Evolutionary conservation across 1,140 invertebrate genomes (phyloP), one percentile per base, ranked within the genome.

Genomic region (Triops cancriformis): DNA sequence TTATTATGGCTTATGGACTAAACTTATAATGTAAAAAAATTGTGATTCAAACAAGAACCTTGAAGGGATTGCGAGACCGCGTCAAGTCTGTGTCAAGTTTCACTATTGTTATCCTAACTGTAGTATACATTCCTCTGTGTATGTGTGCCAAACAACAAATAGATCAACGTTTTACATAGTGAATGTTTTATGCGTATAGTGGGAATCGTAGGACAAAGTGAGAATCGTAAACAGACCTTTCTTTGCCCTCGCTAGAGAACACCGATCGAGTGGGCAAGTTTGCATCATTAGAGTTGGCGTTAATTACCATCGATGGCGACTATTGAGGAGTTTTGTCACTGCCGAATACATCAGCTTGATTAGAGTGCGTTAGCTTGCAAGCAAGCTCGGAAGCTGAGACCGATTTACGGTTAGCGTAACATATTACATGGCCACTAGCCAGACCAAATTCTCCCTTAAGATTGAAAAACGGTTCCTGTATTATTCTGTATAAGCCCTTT

Each of bases 71-170:
- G 10, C 6, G 6, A n/a, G 51, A 64, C 14, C 51, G 18, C 9
- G 14, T 64, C 14, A 18, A 18, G 51, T 18, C 14, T 64, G 18
- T 64, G 51, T 14, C 10, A 64, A 18, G 23, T 64, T 64, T 18
- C 51, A 23, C 51, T 64, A 64, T 64, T 64, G 51, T 64, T 64
- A 64, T 64, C 51, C 18, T 64, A 64, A 9, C 4, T 64, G 51
- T 64, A n/a, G n/a, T n/a, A 37, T 37, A 64, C 51, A 64, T 64
- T 23, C 51, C 51, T 23, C 51, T 18, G 18, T 23, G 23, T 64
- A 64, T 64, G 51, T 64, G 51, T 64, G 51, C 51, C 51, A 64
- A 64, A 64, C 51, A 9, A 64, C 51, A 64, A 64, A 64, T 64
- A 64, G 23, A 64, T 23, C 51, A 64, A 64, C 51, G n/a, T 64